Conservation (phyloP, 1,140 invertebrate species). For the Pseudomyrmex sp. region DNA sequence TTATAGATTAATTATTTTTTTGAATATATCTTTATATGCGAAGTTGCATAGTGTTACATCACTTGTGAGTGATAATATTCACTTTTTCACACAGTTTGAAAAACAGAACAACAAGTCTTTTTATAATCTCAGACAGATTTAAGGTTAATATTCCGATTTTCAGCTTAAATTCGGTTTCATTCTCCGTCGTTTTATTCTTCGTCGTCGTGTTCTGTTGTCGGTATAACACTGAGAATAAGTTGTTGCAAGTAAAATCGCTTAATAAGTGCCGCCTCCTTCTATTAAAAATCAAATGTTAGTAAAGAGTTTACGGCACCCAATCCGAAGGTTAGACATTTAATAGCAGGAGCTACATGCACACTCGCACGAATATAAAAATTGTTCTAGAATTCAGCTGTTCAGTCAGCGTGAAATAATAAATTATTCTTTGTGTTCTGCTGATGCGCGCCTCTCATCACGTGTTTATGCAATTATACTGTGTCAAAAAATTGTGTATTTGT, state of each 20-base stretch:
- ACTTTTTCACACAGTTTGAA: no score
- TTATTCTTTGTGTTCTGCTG: not conserved
- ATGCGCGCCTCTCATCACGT: not conserved
- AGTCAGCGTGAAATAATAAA: not conserved
- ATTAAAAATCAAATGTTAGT: slow-evolving; percentile 14
- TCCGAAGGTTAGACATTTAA: slow-evolving; percentile 2
- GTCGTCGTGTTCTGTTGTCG: not conserved
- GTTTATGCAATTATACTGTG: slow-evolving; percentile 6
- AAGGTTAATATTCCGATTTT: no score
- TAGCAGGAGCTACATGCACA: slow-evolving; percentile 6
- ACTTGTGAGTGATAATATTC: no score
- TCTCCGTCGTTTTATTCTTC: no score
- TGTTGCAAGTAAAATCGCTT: slow-evolving; percentile 1
- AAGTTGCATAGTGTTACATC: no score
- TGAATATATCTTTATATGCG: no score
- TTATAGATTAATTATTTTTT: not conserved
- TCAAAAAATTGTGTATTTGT: slow-evolving; percentile 51
- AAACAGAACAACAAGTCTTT: no score
- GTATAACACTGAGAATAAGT: slow-evolving; percentile 24
- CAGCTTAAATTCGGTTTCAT: no score
- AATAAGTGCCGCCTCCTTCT: slow-evolving; percentile 1
- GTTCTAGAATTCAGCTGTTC: not conserved
- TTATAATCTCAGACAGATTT: no score
- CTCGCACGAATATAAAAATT: slow-evolving; percentile 16
- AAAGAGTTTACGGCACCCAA: slow-evolving; percentile 14